These are phyloP conservation scores for Apostichopus parvimensis DNA, from an alignment of 35 echinoderm and acorn worm species.

Conservation along the genomic window DNA sequence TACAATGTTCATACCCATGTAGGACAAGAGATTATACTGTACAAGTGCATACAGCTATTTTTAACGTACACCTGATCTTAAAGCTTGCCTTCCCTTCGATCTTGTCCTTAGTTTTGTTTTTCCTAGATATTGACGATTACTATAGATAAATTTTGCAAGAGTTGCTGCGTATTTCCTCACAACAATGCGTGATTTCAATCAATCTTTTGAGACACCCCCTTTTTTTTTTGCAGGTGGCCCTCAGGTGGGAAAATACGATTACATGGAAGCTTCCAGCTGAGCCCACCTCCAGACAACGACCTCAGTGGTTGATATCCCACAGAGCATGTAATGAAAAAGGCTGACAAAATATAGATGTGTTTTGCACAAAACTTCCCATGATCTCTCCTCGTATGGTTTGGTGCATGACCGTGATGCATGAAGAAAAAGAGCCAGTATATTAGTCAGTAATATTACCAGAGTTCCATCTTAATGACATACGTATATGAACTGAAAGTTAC, in stretches of 20 bases:
- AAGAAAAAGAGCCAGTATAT: background rate
- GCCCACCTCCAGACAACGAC: background rate
- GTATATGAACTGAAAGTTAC: too few species aligned
- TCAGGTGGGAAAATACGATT: constrained; percentile 24
- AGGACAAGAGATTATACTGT: too few species aligned
- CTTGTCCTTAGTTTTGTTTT: too few species aligned
- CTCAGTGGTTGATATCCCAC: background rate
- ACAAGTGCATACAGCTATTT: too few species aligned
- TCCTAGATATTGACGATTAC: too few species aligned
- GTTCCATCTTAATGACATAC: too few species aligned
- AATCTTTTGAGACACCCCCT: background rate
- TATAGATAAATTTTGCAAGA: background rate
- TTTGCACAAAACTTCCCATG: background rate
- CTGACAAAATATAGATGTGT: background rate
- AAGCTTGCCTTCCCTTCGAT: too few species aligned
- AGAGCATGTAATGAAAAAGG: background rate
- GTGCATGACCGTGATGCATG: background rate
- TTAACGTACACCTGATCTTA: too few species aligned
- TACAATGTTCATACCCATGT: too few species aligned
- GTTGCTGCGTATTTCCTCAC: background rate
- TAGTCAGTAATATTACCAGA: too few species aligned
- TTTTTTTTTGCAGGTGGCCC: background rate
- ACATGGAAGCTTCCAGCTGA: constrained; percentile 15
- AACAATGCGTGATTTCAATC: constrained; percentile 14
- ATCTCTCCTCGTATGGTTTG: background rate